These are phyloP conservation scores for Paragorgia papillata DNA, from an alignment of 92 coral and sea anemone genomes.

Conservation along the genomic window DNA sequence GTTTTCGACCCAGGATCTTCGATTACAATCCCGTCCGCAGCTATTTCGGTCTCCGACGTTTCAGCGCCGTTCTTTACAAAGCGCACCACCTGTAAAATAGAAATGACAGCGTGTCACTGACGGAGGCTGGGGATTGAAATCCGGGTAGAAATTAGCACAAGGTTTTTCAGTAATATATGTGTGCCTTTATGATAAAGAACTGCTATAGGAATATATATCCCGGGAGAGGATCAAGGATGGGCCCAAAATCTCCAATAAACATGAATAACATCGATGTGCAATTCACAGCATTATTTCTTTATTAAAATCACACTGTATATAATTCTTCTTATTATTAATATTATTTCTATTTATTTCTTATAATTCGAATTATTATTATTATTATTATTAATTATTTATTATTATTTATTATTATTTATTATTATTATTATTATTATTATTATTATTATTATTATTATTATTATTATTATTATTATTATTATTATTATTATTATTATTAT, in stretches of 20 bases:
- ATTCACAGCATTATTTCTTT: no score
- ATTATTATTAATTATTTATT: neutral
- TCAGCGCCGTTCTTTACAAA: conserved; percentile 14
- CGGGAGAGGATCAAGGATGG: no score
- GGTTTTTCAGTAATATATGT: no score
- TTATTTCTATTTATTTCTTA: neutral
- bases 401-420: neutral
- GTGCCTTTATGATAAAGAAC: no score
- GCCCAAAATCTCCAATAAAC: no score
- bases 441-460: neutral
- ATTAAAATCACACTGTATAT: no score
- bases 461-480: neutral
- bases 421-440: no score
- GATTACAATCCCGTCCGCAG: conserved; percentile 29
- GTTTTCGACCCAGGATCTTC: conserved; percentile 33
- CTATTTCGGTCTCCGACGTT: neutral
- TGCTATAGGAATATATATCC: no score
- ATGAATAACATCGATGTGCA: no score
- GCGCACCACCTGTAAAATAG: conserved; percentile 20
- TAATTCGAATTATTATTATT: neutral
- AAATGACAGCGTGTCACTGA: neutral
- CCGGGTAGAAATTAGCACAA: no score
- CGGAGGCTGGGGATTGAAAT: neutral
- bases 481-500: neutral
- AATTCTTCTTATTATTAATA: no score